Evolutionary conservation across 2,888 invertebrate genomes (phyloP), one percentile per base, ranked within the genome.

Genomic region (Drosophila fulvimacula): DNA sequence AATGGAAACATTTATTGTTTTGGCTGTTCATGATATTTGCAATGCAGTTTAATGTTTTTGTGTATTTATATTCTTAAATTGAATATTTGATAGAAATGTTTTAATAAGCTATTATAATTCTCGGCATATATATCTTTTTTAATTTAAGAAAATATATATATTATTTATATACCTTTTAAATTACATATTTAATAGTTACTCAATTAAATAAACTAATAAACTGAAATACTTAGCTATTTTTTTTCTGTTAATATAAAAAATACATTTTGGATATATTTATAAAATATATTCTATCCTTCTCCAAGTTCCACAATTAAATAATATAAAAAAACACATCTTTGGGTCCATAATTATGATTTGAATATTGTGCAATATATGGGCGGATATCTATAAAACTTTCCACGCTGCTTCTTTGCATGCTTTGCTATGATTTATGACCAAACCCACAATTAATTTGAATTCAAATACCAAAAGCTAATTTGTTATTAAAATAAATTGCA

Each of bases 401-500:
- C 15, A 38, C 9, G 30, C 30, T 17, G 0, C 10, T 5, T 19
- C 7, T 44, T 24, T 6, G 0, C 4, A 15, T 0, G 5, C 9
- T 24, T n/a, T 24, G 1, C n/a, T 24, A n/a, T 52, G 30, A 30
- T 32, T 32, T 32, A 32, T 19, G 19, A 10, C 6, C 6, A 5
- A 15, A 24, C 24, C 24, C 5, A n/a, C 1, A 24, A 44, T 44
- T 24, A 24, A n/a, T 44, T 24, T 24, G 5, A 1, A n/a, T 24
- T 9, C 15, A 19, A 24, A 44, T 10, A 24, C 3, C 24, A 44
- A 39, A 7, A 9, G 13, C 17, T 7, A 13, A 30, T 17, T 48
- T 32, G 30, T 17, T n/a, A 48, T 32, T 11, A 32, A 48, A 48
- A 48, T 11, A 32, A 48, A 48, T 49, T 19, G 30, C 17, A 49